Evolutionary conservation across 2,797 vertebrate species (phyloP).

Genomic region (Phrynocephalus vlangalii): DNA sequence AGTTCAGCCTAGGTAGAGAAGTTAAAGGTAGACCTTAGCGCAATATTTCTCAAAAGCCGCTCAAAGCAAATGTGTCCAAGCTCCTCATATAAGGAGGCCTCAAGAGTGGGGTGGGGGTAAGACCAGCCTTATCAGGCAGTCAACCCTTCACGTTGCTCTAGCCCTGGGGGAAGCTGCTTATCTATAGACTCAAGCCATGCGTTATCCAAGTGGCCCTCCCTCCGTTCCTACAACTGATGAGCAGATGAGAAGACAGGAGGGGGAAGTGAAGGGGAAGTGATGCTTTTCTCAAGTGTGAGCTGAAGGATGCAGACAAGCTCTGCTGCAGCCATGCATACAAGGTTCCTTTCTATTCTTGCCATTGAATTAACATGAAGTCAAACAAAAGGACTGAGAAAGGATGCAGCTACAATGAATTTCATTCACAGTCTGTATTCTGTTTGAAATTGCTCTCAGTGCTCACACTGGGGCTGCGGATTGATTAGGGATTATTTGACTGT

Average conservation of each 20-base stretch:
- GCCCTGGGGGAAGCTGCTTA: not conserved
- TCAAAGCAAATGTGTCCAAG: slow-evolving; percentile 60
- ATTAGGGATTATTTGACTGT: too few species aligned
- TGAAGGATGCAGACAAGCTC: not conserved
- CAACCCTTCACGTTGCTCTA: not conserved
- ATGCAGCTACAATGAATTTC: too few species aligned
- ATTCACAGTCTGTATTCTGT: too few species aligned
- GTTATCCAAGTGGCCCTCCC: not conserved
- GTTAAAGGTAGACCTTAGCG: slow-evolving; percentile 54
- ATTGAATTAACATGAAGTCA: not conserved
- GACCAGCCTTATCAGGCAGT: not conserved
- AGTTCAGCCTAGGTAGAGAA: slow-evolving; percentile 44
- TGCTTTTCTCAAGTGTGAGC: not conserved
- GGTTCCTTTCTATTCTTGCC: not conserved
- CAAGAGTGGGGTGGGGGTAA: not conserved
- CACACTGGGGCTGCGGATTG: too few species aligned
- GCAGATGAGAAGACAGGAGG: not conserved
- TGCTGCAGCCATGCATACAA: not conserved
- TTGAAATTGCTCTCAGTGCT: too few species aligned
- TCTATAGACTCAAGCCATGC: not conserved
- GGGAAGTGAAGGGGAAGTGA: not conserved
- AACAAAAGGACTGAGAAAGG: not conserved
- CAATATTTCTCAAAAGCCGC: slow-evolving; percentile 23
- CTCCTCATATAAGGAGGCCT: slow-evolving; percentile 37
- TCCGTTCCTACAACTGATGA: not conserved